Evolutionary conservation across 2,888 invertebrate species (phyloP).

Genomic region (Villa cingulata): DNA sequence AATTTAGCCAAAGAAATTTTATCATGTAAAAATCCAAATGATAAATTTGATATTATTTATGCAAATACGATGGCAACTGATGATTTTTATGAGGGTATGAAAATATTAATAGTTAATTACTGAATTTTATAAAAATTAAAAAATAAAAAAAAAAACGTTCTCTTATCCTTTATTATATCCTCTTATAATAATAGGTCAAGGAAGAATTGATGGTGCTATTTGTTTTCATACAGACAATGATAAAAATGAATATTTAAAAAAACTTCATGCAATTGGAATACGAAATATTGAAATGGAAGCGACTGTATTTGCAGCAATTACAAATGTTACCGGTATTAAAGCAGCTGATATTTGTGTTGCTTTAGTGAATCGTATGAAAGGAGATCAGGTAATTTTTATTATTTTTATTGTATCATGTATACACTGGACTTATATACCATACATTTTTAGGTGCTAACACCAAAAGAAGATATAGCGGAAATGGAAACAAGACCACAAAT

Average conservation of each 20-base stretch:
- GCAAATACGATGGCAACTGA: constrained; percentile 65
- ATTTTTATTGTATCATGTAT: too few relatives aligned
- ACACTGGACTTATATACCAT: background rate
- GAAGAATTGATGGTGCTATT: constrained; percentile 59
- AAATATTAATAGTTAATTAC: constrained; percentile 34
- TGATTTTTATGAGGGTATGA: constrained; percentile 71
- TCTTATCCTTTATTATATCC: too few relatives aligned
- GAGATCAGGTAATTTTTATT: constrained; percentile 47
- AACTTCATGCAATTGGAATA: constrained; percentile 42
- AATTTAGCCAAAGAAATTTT: constrained; percentile 41
- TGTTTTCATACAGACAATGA: constrained; percentile 51
- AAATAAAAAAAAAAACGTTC: too few relatives aligned
- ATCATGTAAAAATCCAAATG: constrained; percentile 25
- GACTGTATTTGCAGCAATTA: constrained; percentile 55
- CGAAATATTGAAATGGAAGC: constrained; percentile 73
- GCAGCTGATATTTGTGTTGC: constrained; percentile 61
- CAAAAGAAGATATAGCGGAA: constrained; percentile 42
- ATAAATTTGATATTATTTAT: constrained; percentile 40
- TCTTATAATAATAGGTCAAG: constrained; percentile 47
- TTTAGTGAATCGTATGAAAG: constrained; percentile 51
- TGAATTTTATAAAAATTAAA: too few relatives aligned
- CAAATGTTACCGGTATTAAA: constrained; percentile 47
- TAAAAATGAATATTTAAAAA: constrained; percentile 46
- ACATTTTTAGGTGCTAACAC: too few relatives aligned
- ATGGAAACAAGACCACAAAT: constrained; percentile 55